These are phyloP conservation scores for Cossypha niveicapilla DNA, from an alignment of 2,797 vertebrate genomes.

Conservation along the genomic window DNA sequence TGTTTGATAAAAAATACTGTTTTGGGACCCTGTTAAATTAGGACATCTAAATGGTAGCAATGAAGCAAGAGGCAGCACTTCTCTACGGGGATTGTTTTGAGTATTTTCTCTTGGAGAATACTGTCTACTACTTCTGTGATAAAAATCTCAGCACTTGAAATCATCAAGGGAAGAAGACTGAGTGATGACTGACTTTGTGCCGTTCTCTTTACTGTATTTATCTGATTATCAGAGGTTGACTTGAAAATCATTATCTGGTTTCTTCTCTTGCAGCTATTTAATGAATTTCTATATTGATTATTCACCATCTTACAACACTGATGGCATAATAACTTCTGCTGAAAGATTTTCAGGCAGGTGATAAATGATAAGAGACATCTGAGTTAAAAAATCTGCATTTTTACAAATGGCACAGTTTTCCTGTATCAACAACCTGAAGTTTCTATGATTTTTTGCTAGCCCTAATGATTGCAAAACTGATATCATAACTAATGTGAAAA, in stretches of 20 bases:
- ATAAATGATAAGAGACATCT: not conserved
- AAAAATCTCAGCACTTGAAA: not conserved
- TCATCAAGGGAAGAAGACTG: not conserved
- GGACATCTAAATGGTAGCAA: not conserved
- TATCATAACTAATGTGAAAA: constrained; percentile 48
- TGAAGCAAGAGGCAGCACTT: not conserved
- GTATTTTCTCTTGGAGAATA: not conserved
- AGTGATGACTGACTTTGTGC: not conserved
- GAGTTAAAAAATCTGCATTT: not conserved
- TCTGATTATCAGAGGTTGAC: not conserved
- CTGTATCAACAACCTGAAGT: not conserved
- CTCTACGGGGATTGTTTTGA: not conserved
- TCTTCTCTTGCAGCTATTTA: not conserved
- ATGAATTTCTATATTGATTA: not conserved
- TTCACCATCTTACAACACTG: not conserved
- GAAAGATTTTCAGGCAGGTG: not conserved
- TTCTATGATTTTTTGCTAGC: not conserved
- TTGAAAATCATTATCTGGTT: not conserved
- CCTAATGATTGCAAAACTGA: constrained; percentile 30
- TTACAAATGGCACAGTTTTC: not conserved
- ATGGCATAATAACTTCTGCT: not conserved
- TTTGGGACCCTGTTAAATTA: not conserved
- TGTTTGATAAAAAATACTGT: not conserved
- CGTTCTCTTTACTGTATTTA: not conserved
- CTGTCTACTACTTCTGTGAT: not conserved